A percentile compares a stretch with the other conserved stretches of the same genome.
Evolutionary conservation across 2,113 vertebrate genomes (phyloP).

Genomic region (Podarcis cretensis): DNA sequence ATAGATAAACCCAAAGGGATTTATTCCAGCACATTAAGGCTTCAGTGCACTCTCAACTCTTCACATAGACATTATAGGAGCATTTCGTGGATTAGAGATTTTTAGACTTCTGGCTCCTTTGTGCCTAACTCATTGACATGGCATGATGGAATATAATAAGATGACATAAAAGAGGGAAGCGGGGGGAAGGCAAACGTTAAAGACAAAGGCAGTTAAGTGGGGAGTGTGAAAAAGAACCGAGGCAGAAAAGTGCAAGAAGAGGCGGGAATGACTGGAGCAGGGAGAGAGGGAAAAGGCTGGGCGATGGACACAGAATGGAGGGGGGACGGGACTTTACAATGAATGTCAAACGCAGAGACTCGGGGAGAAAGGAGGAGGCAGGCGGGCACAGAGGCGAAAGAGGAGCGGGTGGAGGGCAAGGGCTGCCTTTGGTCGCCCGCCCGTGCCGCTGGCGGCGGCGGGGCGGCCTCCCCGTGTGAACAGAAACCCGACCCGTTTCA

Average conservation of each 20-base stretch:
- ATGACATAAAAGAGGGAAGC: not conserved
- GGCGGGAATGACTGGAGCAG: not conserved
- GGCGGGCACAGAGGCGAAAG: not conserved
- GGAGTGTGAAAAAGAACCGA: not conserved
- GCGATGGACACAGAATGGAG: too few species aligned
- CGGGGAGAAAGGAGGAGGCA: not conserved
- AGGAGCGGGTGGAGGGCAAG: not conserved
- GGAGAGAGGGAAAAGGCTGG: too few species aligned
- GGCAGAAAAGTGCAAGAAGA: not conserved
- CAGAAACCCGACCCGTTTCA: slow-evolving; percentile 53
- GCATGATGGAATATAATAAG: not conserved
- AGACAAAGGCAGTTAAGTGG: not conserved
- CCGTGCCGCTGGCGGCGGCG: not conserved
- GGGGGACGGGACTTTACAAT: too few species aligned
- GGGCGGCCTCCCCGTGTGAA: slow-evolving; percentile 35
- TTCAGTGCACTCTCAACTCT: not conserved
- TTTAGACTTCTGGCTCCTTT: too few species aligned
- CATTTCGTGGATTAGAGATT: too few species aligned
- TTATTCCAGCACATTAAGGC: too few species aligned
- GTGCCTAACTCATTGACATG: not conserved
- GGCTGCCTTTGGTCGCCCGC: not conserved
- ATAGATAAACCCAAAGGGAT: too few species aligned
- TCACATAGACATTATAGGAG: too few species aligned
- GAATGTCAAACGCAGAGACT: not conserved
- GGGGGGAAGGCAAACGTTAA: not conserved